Base-by-base conservation (phyloP, 2,113 vertebrate genomes). In the Tenebrosternarchus preto region DNA sequence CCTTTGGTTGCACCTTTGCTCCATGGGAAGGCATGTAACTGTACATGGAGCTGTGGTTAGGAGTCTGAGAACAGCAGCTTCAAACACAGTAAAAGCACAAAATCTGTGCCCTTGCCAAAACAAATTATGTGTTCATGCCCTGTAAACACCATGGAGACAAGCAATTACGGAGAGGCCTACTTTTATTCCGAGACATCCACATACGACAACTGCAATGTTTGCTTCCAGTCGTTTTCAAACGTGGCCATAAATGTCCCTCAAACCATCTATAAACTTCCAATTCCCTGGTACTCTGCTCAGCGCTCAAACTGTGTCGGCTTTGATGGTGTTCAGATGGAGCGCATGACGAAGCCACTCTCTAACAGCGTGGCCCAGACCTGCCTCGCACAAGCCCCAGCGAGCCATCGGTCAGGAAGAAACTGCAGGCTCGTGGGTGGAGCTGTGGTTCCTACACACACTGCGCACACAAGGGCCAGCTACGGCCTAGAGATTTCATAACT, bases 61-160 rank as follows among this genome's bases (percentile, higher is more conserved):
- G n/a, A n/a, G 68, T 25, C 1, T 66, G 25, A 20, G 69, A 73
- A 80, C 43, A 64, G 46, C 57, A n/a, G n/a, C 43, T 64, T 9
- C 15, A 11, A 55, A 63, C 36, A 63, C 46, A 72, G 17, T 19
- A 29, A 72, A 2, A 11, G 16, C 59, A 50, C 5, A 66, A 67
- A 50, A 74, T 50, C 59, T n/a, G 50, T 57, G 31, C 33, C 29
- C 70, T 68, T 67, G 24, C 19, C 70, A 67, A 27, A 74, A 74
- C 71, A 74, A 50, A 73, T 80, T 72, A 53, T 27, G 12, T 61
- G 57, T 39, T 53, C 63, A 72, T 64, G 77, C 63, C 31, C 69
- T 25, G 73, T 73, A 66, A 53, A 55, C 17, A 11, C 24, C 55
- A 46, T n/a, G 61, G 22, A 57, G 66, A 74, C 11, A 36, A 56